Evolutionary conservation across 2,797 vertebrate species (phyloP).

Genomic region (Craterocephalus amniculus): DNA sequence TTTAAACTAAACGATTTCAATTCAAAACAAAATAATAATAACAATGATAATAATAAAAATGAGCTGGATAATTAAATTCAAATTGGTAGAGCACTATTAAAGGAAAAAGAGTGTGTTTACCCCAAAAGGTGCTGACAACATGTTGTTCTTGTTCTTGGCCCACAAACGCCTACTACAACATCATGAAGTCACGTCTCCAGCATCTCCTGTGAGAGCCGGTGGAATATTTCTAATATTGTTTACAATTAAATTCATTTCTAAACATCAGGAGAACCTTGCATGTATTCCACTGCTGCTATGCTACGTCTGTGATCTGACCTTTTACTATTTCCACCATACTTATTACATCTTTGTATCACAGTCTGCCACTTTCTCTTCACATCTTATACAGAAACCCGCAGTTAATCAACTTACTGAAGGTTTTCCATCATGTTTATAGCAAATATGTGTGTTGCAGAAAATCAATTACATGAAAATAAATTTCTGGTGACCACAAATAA

Average conservation of each 20-base stretch:
- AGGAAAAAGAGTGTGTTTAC: not conserved
- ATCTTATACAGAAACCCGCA: not conserved
- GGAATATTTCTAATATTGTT: conserved; percentile 24
- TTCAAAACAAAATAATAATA: not conserved
- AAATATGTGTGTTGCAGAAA: not conserved
- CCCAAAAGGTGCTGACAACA: conserved; percentile 3
- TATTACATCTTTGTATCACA: not conserved
- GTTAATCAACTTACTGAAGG: not conserved
- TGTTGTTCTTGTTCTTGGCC: conserved; percentile 9
- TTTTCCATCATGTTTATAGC: not conserved
- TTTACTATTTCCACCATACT: not conserved
- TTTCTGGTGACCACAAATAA: not conserved
- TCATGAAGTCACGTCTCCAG: not conserved
- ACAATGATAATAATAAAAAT: not conserved
- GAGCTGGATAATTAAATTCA: not conserved
- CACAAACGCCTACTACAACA: not conserved
- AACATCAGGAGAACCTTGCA: not conserved
- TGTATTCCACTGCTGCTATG: not conserved
- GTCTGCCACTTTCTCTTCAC: not conserved
- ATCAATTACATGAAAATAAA: not conserved
- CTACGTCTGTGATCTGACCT: not conserved
- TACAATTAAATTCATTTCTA: conserved; percentile 31
- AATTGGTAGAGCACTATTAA: not conserved
- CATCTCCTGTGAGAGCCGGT: not conserved
- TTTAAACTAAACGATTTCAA: not conserved